These are phyloP conservation scores for Plemyria rubiginata DNA, from an alignment of 2,888 invertebrate genomes.

Conservation along the genomic window DNA sequence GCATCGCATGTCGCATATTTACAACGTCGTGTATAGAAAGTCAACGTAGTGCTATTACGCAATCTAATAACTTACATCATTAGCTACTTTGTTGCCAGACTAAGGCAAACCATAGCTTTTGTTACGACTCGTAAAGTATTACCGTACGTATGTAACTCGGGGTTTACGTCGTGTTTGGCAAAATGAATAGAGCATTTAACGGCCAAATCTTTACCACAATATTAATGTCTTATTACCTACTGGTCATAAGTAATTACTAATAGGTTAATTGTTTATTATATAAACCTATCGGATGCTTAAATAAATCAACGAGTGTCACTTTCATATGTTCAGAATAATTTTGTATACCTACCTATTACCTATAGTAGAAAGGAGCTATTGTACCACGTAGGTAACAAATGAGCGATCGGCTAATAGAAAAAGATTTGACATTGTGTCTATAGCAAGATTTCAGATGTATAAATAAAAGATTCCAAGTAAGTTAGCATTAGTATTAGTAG, in stretches of 20 bases:
- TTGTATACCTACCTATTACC: too few species aligned
- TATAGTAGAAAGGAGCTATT: too few species aligned
- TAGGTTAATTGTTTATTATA: not conserved
- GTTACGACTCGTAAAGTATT: constrained; percentile 32
- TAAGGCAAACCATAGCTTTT: constrained; percentile 19
- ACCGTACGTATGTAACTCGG: constrained; percentile 20
- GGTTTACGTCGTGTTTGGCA: constrained; percentile 21
- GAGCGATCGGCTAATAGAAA: too few species aligned
- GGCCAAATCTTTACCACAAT: constrained; percentile 11
- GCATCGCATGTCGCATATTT: not conserved
- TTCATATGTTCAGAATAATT: not conserved
- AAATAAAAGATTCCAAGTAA: too few species aligned
- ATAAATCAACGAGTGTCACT: not conserved
- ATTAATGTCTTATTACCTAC: constrained; percentile 6
- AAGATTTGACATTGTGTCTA: too few species aligned
- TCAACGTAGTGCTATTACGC: constrained; percentile 37
- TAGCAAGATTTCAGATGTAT: too few species aligned
- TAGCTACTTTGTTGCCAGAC: constrained; percentile 24
- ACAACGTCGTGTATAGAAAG: not conserved
- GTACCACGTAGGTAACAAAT: too few species aligned
- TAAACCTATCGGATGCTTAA: not conserved
- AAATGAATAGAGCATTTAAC: constrained; percentile 25
- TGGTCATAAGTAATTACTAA: not conserved
- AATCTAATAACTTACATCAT: constrained; percentile 55
- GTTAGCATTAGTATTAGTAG: too few species aligned